These are phyloP conservation scores for Tuberolachnus salignus DNA, from an alignment of 2,888 invertebrate genomes.

Conservation along the genomic window DNA sequence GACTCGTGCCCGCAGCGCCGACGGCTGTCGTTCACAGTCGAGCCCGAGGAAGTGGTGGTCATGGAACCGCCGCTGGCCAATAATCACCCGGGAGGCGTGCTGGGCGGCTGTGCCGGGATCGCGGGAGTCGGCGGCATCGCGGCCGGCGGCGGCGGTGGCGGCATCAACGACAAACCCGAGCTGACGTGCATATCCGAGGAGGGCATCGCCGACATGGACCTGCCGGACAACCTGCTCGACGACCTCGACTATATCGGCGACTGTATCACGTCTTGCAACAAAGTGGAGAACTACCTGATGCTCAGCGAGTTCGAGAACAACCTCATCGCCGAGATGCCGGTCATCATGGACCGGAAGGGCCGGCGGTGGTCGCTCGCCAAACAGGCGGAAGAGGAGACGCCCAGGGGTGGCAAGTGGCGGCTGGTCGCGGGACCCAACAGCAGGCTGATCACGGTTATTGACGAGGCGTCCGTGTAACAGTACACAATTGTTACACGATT, in stretches of 20 bases:
- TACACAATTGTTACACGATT: too few relatives aligned
- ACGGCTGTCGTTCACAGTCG: slow-evolving; percentile 68
- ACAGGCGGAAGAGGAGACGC: slow-evolving; percentile 61
- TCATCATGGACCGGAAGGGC: slow-evolving; percentile 74
- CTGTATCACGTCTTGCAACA: slow-evolving; percentile 84
- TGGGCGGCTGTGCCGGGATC: slow-evolving; percentile 62
- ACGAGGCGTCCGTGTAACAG: slow-evolving; percentile 69
- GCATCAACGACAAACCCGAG: slow-evolving; percentile 71
- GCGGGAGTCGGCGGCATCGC: slow-evolving; percentile 62
- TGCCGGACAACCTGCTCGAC: slow-evolving; percentile 79
- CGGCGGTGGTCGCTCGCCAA: slow-evolving; percentile 76
- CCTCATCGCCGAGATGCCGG: slow-evolving; percentile 78
- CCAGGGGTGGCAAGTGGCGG: slow-evolving; percentile 63
- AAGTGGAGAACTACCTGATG: slow-evolving; percentile 84
- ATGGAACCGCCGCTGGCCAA: slow-evolving; percentile 57
- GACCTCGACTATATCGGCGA: slow-evolving; percentile 81
- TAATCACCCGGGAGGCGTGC: slow-evolving; percentile 62
- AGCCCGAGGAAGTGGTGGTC: slow-evolving; percentile 64
- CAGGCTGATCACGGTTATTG: slow-evolving; percentile 78
- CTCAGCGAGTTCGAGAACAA: slow-evolving; percentile 86
- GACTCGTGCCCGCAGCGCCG: slow-evolving; percentile 68
- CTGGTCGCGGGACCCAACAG: slow-evolving; percentile 65
- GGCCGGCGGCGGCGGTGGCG: slow-evolving; percentile 62
- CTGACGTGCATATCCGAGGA: slow-evolving; percentile 85
- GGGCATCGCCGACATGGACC: slow-evolving; percentile 81